phyloP scores from a whole-genome alignment of 1,140 invertebrate genomes.

The Nixonia krombeini region DNA sequence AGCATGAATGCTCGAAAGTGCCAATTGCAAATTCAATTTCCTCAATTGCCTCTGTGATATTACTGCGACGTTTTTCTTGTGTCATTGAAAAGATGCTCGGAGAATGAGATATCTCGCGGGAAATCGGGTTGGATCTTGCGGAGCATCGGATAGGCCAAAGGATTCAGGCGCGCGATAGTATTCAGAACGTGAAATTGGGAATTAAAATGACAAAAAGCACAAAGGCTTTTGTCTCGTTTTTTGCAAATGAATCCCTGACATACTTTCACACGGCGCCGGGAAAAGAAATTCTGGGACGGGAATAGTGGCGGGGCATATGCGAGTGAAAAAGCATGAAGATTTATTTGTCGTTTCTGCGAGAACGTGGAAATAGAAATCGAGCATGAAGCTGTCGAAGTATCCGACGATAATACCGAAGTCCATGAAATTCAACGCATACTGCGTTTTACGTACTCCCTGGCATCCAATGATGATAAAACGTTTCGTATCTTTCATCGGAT shows the following conservation, averaged over 20 bases:
- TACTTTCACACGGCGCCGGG: conserved; percentile 29
- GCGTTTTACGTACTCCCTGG: no score
- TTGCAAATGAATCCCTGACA: conserved; percentile 49
- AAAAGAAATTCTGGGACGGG: conserved; percentile 13
- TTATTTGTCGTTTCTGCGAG: conserved; percentile 21
- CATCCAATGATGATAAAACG: no score
- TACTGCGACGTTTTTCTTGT: conserved; percentile 38
- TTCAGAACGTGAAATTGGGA: conserved; percentile 46
- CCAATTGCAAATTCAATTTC: conserved; percentile 50
- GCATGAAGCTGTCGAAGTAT: conserved; percentile 30
- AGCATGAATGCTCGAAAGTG: conserved; percentile 24
- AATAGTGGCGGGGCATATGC: not conserved
- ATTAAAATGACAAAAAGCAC: conserved; percentile 54
- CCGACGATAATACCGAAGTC: no score
- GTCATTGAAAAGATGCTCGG: conserved; percentile 24
- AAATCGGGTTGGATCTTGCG: conserved; percentile 34
- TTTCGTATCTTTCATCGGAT: no score
- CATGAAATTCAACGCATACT: no score
- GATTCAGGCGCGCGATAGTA: conserved; percentile 39
- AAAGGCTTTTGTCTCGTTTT: conserved; percentile 47
- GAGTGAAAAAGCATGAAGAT: conserved; percentile 21
- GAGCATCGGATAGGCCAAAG: conserved; percentile 33
- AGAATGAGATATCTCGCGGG: conserved; percentile 31
- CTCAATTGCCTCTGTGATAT: conserved; percentile 38
- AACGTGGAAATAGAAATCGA: conserved; percentile 21